These are phyloP conservation scores for Hypotaenidia okinawae DNA, from an alignment of 2,797 vertebrate genomes.

Conservation along the genomic window DNA sequence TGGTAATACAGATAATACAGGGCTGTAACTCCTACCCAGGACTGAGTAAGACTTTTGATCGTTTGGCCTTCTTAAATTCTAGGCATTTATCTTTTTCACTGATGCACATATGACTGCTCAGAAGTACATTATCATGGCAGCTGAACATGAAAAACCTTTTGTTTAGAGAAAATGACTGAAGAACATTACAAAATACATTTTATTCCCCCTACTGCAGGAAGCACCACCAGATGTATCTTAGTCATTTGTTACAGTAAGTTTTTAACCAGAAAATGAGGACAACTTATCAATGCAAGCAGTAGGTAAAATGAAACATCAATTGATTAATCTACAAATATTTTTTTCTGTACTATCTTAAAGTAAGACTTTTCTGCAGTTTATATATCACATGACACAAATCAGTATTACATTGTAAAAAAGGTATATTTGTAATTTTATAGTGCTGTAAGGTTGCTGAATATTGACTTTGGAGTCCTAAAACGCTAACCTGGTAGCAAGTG, in stretches of 20 bases:
- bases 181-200: not conserved
- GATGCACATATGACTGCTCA: not conserved
- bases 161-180: not conserved
- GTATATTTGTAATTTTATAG: not conserved
- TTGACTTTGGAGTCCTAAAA: not conserved
- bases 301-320: not conserved
- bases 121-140: not conserved
- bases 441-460: not conserved
- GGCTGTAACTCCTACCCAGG: not conserved
- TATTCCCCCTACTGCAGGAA: not conserved
- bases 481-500: not conserved
- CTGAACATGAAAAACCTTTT: not conserved
- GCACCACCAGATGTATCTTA: not conserved
- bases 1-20: not conserved
- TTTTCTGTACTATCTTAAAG: not conserved
- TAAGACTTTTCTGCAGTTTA: not conserved
- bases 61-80: not conserved
- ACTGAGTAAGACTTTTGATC: not conserved
- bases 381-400: not conserved
- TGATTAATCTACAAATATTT: not conserved
- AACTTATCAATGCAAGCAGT: not conserved
- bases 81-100: not conserved
- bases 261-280: not conserved
- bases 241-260: not conserved
- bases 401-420: not conserved